Conservation (phyloP, 2,888 invertebrate genomes). For the Serrognathus titanus region DNA sequence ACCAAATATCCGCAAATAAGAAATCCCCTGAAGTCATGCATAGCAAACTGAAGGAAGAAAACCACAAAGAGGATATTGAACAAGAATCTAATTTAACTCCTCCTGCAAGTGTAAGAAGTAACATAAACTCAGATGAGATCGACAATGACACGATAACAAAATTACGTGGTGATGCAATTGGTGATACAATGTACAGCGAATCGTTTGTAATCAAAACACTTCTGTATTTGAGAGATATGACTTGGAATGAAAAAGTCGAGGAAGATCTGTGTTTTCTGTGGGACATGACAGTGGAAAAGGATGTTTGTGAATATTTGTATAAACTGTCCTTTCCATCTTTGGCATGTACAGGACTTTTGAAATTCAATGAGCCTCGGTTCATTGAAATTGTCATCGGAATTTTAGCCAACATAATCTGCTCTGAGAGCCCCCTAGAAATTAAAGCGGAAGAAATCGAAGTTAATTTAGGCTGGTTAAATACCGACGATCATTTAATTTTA, state of each 20-base stretch:
- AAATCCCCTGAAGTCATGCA: no score
- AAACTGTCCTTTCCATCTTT: constrained; percentile 66
- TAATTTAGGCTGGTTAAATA: constrained; percentile 56
- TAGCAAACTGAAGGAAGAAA: no score
- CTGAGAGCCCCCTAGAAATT: constrained; percentile 57
- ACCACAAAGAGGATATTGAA: no score
- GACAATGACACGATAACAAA: constrained; percentile 47
- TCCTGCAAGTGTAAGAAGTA: constrained; percentile 1
- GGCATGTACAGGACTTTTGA: constrained; percentile 56
- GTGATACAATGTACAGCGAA: constrained; percentile 76
- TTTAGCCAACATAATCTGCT: constrained; percentile 74
- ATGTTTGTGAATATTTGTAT: constrained; percentile 68
- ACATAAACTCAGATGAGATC: constrained; percentile 33
- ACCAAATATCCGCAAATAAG: no score
- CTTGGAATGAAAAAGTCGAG: constrained; percentile 63
- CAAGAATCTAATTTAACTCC: no score
- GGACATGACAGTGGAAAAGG: constrained; percentile 81
- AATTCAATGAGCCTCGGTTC: constrained; percentile 60
- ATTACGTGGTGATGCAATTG: constrained; percentile 74
- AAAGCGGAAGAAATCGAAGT: constrained; percentile 55
- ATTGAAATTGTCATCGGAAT: constrained; percentile 82
- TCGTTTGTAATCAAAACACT: constrained; percentile 68
- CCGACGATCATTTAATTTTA: constrained; percentile 68
- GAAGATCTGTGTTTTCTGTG: constrained; percentile 73
- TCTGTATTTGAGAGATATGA: constrained; percentile 59